Base-by-base conservation (phyloP, 2,797 vertebrate species). In the Falco concolor region DNA sequence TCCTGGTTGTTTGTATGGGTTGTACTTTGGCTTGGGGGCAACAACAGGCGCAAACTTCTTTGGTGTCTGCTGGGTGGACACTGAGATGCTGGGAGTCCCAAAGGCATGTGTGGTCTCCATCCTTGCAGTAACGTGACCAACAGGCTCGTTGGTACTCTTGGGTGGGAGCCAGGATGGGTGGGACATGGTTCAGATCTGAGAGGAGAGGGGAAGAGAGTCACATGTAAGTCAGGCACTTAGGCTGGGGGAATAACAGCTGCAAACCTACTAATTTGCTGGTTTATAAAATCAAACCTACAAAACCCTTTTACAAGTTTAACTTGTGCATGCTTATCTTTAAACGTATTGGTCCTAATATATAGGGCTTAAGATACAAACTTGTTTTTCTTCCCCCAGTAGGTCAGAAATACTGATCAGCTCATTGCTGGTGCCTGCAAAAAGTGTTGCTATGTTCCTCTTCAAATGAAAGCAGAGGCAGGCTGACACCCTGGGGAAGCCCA, bases 31-130 rank as follows among this genome's bases (percentile, higher is more conserved):
- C 87, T 99, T 99, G 53, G 99, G 99, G 28, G 99, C 99, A 13
- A 99, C 99, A 18, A 99, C 97, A 0, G 99, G 99, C 1, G 99
- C 99, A 97, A 99, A 99, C 93, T 99, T 99, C 98, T 99, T 99
- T 42, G 99, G 99, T 3, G 98, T 84, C 95, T 99, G 99, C 86
- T 99, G 99, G 93, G 99, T 99, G 60, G 99, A 99, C 84, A 99
- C 96, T 0, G 99, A 99, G 97, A 99, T 99, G 97, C 99, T 99
- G 19, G 99, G 98, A 11, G 98, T 99, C 11, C 99, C 99, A 95
- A 99, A 98, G 78, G 98, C 98, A 24, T 99, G 98, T 4, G 99
- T 99, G 34, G 99, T 99, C 98, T 99, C 99, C 99, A 99, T 99
- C 90, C 99, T 98, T 20, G 99, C 99, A 34, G 98, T 96, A 92